A percentile compares a stretch with the other conserved stretches of the same genome.
These are phyloP conservation scores for Passerina amoena DNA, from an alignment of 2,113 vertebrate genomes.

Conservation along the genomic window DNA sequence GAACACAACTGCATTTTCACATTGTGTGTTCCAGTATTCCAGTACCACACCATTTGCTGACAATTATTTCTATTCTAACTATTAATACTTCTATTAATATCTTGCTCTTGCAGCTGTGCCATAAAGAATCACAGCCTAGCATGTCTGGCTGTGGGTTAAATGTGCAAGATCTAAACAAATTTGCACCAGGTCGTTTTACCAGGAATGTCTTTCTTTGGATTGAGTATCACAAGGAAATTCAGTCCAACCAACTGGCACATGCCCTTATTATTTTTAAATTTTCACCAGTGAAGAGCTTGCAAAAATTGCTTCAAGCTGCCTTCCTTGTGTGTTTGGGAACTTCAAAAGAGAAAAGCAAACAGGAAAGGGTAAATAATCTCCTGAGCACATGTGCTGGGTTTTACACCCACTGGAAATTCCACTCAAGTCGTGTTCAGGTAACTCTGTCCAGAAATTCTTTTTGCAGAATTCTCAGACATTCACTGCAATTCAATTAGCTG, in stretches of 20 bases:
- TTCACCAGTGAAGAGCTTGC: conserved; percentile 1
- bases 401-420: not conserved
- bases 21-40: not conserved
- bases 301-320: conserved; percentile 38
- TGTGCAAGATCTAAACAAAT: conserved; percentile 1
- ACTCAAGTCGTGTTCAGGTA: not conserved
- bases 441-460: not conserved
- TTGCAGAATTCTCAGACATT: not conserved
- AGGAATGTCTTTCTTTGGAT: not conserved
- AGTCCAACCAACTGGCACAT: conserved; percentile 13
- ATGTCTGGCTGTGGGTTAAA: not conserved
- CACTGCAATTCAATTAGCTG: conserved; percentile 10
- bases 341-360: not conserved
- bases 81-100: not conserved
- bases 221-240: conserved; percentile 6
- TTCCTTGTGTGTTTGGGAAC: not conserved
- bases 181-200: conserved; percentile 4
- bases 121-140: not conserved
- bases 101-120: not conserved
- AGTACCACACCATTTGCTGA: not conserved
- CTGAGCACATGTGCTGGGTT: not conserved
- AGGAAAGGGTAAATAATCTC: not conserved
- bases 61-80: not conserved
- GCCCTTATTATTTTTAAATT: not conserved
- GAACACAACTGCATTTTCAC: not conserved